Percentiles rank a stretch among this genome's conserved stretches.
Conservation (phyloP, 2,797 vertebrate genomes). For the Crenuchus spilurus region DNA sequence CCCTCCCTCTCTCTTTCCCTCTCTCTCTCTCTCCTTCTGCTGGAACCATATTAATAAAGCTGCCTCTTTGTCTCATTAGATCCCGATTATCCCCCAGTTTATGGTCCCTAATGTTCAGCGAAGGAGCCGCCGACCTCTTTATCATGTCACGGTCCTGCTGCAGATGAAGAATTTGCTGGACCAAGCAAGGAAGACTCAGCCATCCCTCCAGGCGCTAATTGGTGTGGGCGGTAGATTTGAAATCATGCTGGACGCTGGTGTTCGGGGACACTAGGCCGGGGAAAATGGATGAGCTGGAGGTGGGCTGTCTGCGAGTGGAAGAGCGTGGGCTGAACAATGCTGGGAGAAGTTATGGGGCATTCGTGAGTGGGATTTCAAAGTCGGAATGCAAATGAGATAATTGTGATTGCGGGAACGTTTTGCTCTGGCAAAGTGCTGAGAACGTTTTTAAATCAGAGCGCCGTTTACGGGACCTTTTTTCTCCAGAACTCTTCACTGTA, state of each 20-base stretch:
- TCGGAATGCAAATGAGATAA: not conserved
- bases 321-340: conserved; percentile 29
- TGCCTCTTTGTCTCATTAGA: conserved; percentile 46
- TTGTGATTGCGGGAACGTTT: not conserved
- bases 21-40: conserved; percentile 8
- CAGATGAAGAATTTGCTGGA: conserved; percentile 25
- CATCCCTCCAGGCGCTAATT: conserved; percentile 15
- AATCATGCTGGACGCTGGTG: not conserved
- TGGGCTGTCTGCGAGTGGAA: not conserved
- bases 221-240: conserved; percentile 10
- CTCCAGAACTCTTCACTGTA: not conserved
- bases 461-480: not conserved
- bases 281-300: conserved; percentile 20
- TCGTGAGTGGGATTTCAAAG: conserved; percentile 13
- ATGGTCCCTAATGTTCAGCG: conserved; percentile 33
- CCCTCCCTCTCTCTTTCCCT: not conserved
- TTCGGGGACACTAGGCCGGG: conserved; percentile 1
- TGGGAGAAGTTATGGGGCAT: conserved; percentile 2
- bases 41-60: conserved; percentile 45
- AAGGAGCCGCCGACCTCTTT: conserved; percentile 33
- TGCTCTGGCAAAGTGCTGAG: not conserved
- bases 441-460: not conserved
- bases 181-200: not conserved
- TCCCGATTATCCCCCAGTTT: conserved; percentile 36
- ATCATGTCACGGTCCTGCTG: conserved; percentile 20